Conservation (phyloP, 2,797 vertebrate species). For the Pipistrellus kuhlii region DNA sequence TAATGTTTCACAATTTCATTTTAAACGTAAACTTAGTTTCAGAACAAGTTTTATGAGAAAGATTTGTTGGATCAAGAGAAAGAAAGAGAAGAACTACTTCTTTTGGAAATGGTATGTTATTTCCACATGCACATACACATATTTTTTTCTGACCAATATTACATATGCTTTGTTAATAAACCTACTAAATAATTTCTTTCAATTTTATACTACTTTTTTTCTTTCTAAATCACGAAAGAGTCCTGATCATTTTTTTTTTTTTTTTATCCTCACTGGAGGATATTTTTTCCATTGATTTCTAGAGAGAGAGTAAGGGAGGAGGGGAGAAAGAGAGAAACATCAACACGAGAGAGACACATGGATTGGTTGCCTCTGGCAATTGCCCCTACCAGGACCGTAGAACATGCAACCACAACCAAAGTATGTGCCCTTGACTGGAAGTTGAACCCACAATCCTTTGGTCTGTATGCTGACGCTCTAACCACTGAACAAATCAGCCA, state of each 20-base stretch:
- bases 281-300: no score
- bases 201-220: not conserved
- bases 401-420: no score
- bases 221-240: conserved; percentile 25
- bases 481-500: no score
- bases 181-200: conserved; percentile 35
- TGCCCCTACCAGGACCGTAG: no score
- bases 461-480: no score
- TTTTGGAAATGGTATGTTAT: conserved; percentile 94
- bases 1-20: conserved; percentile 80
- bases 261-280: no score
- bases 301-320: no score
- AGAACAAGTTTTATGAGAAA: conserved; percentile 93
- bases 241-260: conserved; percentile 7
- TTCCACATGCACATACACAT: not conserved
- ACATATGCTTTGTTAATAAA: conserved; percentile 42
- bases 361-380: no score
- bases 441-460: no score
- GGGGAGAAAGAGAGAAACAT: no score
- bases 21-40: conserved; percentile 89
- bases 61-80: conserved; percentile 95
- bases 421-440: no score
- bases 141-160: not conserved
- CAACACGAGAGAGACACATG: no score
- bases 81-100: conserved; percentile 93